phyloP scores from a whole-genome alignment of 2,113 vertebrate species.

The Bolborhynchus lineola region DNA sequence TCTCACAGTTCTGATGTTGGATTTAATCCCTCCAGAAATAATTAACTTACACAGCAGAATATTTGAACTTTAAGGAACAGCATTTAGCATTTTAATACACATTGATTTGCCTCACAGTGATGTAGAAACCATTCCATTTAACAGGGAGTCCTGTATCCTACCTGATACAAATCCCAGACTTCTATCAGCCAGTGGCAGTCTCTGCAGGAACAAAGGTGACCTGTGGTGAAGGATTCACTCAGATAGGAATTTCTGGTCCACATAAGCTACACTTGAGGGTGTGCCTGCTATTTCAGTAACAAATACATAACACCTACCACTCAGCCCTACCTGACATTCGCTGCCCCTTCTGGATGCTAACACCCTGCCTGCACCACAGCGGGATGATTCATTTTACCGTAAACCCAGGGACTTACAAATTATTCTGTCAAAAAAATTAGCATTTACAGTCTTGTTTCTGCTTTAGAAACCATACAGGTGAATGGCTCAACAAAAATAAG shows the following conservation, averaged over 20 bases:
- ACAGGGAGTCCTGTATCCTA: not conserved
- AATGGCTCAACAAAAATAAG: not conserved
- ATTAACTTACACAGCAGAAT: not conserved
- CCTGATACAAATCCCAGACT: not conserved
- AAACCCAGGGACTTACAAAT: not conserved
- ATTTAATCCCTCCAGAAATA: not conserved
- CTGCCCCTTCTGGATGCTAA: not conserved
- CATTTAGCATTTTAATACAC: not conserved
- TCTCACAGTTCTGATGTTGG: not conserved
- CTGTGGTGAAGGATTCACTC: not conserved
- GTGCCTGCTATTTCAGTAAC: not conserved
- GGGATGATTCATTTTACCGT: not conserved
- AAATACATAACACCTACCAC: not conserved
- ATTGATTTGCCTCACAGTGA: not conserved
- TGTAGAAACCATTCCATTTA: not conserved
- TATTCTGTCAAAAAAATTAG: not conserved
- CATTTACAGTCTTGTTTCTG: not conserved
- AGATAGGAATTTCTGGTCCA: not conserved
- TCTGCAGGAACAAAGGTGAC: not conserved
- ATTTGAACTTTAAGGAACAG: not conserved
- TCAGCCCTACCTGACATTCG: not conserved
- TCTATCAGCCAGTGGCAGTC: not conserved
- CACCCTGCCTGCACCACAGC: fast-evolving
- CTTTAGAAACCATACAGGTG: not conserved
- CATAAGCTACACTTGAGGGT: not conserved